These are phyloP conservation scores for Psammodynastes pulverulentus DNA, from an alignment of 2,113 vertebrate species.

Conservation along the genomic window DNA sequence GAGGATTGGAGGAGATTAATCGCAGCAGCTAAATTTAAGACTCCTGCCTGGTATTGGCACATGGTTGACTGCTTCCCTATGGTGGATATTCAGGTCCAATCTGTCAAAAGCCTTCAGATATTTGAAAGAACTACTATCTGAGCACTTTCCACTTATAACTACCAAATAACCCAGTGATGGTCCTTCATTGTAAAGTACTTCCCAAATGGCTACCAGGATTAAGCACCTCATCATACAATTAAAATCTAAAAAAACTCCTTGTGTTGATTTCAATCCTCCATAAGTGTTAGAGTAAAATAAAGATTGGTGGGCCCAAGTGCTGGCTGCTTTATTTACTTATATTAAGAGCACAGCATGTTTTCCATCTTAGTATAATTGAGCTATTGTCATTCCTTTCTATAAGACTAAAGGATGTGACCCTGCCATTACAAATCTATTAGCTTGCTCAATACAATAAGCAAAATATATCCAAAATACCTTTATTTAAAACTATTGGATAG, in stretches of 20 bases:
- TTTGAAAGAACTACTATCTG: background rate
- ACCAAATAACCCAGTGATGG: background rate
- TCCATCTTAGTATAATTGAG: background rate
- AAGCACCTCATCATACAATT: background rate
- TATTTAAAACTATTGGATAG: background rate
- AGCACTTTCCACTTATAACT: background rate
- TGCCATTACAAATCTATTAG: background rate
- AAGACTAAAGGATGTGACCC: background rate
- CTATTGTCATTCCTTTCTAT: background rate
- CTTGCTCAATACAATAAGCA: background rate
- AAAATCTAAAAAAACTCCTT: background rate
- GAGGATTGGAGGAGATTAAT: background rate
- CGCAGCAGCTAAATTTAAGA: background rate
- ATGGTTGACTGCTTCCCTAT: background rate
- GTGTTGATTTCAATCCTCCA: background rate
- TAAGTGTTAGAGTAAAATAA: background rate
- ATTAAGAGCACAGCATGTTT: background rate
- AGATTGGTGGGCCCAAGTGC: background rate
- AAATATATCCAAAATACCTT: background rate
- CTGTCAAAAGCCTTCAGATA: background rate
- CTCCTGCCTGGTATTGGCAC: background rate
- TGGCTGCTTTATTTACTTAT: background rate
- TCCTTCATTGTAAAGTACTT: background rate
- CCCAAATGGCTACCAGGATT: background rate
- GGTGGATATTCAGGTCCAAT: background rate